Base-by-base conservation (phyloP, 2,113 vertebrate genomes). In the Malaclemys terrapin region DNA sequence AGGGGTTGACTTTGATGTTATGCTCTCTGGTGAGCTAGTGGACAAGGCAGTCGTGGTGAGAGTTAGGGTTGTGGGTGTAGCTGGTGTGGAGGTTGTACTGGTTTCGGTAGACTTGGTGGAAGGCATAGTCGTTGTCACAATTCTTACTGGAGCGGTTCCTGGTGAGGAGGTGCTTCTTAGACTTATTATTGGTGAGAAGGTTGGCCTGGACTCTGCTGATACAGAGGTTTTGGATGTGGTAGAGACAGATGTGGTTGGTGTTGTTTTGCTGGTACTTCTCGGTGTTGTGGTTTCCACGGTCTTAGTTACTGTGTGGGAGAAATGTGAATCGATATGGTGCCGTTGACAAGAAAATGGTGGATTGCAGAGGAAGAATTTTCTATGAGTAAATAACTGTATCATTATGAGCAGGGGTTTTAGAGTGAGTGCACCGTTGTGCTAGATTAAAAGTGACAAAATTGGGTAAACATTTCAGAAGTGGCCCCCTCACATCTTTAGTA, bases 21-120 rank as follows among this genome's bases (percentile, higher is more conserved):
- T 16, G 5, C 49, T 29, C 4, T 7, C 1, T 5, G 22, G 35
- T 87, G 93, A 91, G 82, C 56, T 75, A 5, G 35, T 0, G 82
- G 88, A 25, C 1, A 29, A 92, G 5, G 10, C 85, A 79, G 86
- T 8, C 2, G 35, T 72, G 12, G 91, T 65, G 0, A 78, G 27
- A 13, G 27, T 50, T 75, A 93, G 87, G 78, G 80, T 22, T 38
- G 94, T 91, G 87, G 94, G 95, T 88, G 89, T 56, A 50, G 57
- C 91, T 69, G 59, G 52, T 27, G 56, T 53, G 52, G 52, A 17
- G 47, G 47, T 49, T 24, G 54, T 56, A 8, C 20, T 10, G 4
- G 8, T 22, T 24, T 9, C 22, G 22, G 54, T 56, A 56, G 54
- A 24, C 22, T 7, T 29, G 8, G 29, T 50, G 8, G 57, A 27